A percentile compares a stretch with the other conserved stretches of the same genome.
These are phyloP conservation scores for Pristionchus exspectatus DNA, from an alignment of 2,888 invertebrate genomes.

Conservation along the genomic window DNA sequence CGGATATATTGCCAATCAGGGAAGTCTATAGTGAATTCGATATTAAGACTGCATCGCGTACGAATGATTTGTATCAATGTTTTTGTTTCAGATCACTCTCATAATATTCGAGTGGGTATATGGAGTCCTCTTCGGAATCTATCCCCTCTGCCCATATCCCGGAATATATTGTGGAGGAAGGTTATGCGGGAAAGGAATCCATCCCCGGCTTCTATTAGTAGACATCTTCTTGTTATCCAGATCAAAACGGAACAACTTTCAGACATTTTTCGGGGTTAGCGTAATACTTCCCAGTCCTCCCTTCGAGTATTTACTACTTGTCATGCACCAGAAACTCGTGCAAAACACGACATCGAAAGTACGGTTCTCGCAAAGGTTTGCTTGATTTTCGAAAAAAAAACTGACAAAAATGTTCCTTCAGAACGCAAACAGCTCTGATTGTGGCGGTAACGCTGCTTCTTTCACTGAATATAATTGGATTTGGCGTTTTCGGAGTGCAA, in stretches of 20 bases:
- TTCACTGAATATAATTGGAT: not conserved
- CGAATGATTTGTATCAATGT: not conserved
- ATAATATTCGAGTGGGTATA: not conserved
- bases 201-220: slow-evolving; percentile 1
- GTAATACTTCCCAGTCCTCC: slow-evolving; percentile 13
- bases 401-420: not conserved
- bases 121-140: not conserved
- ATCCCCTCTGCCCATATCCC: not conserved
- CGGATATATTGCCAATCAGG: slow-evolving; percentile 18
- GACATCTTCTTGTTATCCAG: too few relatives aligned
- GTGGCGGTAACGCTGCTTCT: not conserved
- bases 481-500: not conserved
- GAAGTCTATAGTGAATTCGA: not conserved
- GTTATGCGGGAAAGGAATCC: not conserved
- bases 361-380: not conserved
- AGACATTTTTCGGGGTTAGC: not conserved
- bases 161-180: not conserved
- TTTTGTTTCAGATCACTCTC: not conserved
- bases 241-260: not conserved
- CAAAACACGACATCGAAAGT: not conserved
- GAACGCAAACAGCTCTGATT: not conserved
- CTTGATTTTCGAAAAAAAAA: not conserved
- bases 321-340: not conserved
- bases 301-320: not conserved
- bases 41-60: too few relatives aligned